Conservation (phyloP, 2,888 invertebrate genomes). For the Archips crataeganus region DNA sequence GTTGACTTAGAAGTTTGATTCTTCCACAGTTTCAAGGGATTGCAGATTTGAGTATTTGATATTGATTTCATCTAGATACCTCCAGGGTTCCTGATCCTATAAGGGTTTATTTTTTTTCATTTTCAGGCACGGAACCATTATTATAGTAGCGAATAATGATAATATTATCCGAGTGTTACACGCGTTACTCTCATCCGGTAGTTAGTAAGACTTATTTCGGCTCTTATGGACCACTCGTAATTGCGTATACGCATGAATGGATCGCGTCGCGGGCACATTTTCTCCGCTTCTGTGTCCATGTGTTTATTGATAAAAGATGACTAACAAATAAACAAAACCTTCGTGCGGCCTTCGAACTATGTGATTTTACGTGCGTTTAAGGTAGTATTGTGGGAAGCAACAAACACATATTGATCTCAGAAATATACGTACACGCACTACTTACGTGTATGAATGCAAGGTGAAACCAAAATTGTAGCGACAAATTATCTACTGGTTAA, state of each 20-base stretch:
- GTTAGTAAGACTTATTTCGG: conserved; percentile 13
- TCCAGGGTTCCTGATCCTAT: no score
- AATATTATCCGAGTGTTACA: conserved; percentile 27
- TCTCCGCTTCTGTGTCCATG: conserved; percentile 8
- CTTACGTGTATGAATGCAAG: conserved; percentile 37
- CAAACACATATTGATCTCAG: conserved; percentile 33
- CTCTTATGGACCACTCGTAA: conserved; percentile 14
- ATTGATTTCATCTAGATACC: no score
- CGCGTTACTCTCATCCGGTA: conserved; percentile 30
- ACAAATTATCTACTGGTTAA: conserved; percentile 1
- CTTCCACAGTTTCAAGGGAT: no score
- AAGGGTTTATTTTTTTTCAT: no score
- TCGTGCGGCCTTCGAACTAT: conserved; percentile 10
- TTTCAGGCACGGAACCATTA: no score
- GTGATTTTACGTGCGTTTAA: conserved; percentile 11
- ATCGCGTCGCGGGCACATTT: conserved; percentile 26
- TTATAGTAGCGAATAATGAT: background rate
- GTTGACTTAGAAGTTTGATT: no score
- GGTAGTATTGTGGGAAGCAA: conserved; percentile 26
- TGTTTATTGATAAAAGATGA: conserved; percentile 14
- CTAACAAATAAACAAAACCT: conserved; percentile 16
- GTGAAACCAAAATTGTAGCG: conserved; percentile 18
- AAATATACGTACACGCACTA: conserved; percentile 25
- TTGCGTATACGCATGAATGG: conserved; percentile 18
- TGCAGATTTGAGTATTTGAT: no score